Evolutionary conservation across 2,888 invertebrate species (phyloP).

Genomic region (Lycocerus yunnanus): DNA sequence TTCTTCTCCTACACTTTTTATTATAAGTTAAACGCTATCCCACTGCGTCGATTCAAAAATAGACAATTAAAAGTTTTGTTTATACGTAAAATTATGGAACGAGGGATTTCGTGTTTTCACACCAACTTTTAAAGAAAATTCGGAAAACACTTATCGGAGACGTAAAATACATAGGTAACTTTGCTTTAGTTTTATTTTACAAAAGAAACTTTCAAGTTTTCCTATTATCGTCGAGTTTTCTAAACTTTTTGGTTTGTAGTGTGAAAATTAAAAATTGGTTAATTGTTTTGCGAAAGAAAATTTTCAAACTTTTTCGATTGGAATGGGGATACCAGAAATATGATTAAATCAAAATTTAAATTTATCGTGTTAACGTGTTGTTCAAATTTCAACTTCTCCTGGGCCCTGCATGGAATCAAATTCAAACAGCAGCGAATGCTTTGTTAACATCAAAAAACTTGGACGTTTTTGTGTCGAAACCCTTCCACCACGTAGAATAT

Average conservation of each 20-base stretch:
- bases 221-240: neutral
- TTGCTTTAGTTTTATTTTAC: neutral
- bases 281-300: neutral
- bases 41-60: neutral
- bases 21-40: neutral
- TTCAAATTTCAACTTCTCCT: too few relatives aligned
- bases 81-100: neutral
- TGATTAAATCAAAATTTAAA: too few relatives aligned
- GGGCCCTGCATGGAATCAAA: too few relatives aligned
- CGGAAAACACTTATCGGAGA: neutral
- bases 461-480: too few relatives aligned
- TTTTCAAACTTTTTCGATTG: too few relatives aligned
- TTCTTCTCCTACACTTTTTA: neutral
- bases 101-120: neutral
- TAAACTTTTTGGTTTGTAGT: neutral
- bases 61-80: neutral
- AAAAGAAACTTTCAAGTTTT: neutral
- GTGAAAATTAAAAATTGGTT: neutral
- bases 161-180: neutral
- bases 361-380: too few relatives aligned
- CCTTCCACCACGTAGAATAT: too few relatives aligned
- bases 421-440: too few relatives aligned
- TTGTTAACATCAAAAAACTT: too few relatives aligned
- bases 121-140: neutral
- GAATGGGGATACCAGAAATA: too few relatives aligned